Base-by-base conservation (phyloP, 2,888 invertebrate genomes). In the Sarcophaga variegata region DNA sequence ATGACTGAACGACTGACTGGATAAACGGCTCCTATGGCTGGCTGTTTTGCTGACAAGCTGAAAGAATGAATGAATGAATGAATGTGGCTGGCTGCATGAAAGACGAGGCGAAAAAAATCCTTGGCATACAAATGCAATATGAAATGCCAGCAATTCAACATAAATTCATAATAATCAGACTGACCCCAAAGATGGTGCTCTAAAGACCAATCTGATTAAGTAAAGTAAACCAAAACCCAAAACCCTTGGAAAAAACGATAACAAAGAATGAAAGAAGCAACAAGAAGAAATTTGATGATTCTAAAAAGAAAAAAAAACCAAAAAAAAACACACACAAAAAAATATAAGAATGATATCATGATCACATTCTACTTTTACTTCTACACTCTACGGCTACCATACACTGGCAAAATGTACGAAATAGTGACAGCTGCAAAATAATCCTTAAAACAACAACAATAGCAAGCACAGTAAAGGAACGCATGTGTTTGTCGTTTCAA, bases 341-440 rank as follows among this genome's bases (percentile, higher is more conserved):
- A 6, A 8, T 14, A 49, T 49, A 54, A 80, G 54, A 80, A 76
- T 80, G 84, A 80, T 80, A 84, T 84, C 84, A 80, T 80, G 83
- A 84, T 70, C 72, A 71, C 72, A 83, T 83, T 83, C 67, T 83
- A 72, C 83, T 83, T 83, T 83, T 83, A 78, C 77, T 78, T 78
- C 71, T 62, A 62, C 22, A 62, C 62, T 25, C 71, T 20, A 45
- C 20, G 22, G 20, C 27, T 17, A 25, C 11, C 14, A 22, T 47
- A 17, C 45, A 49, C 72, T 72, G 77, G 37, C 78, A 72, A 78
- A 78, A 60, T 62, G 47, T 78, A 74, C 78, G 67, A 90, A 91
- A 91, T 88, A 91, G 89, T 91, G 91, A 91, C 92, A 92, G 92
- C 92, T 92, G 92, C 92, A 92, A 92, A 90, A 90, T 90, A 86